Evolutionary conservation across 2,797 vertebrate species (phyloP), one percentile per base, ranked within the genome.

Genomic region (Urosaurus nigricauda): DNA sequence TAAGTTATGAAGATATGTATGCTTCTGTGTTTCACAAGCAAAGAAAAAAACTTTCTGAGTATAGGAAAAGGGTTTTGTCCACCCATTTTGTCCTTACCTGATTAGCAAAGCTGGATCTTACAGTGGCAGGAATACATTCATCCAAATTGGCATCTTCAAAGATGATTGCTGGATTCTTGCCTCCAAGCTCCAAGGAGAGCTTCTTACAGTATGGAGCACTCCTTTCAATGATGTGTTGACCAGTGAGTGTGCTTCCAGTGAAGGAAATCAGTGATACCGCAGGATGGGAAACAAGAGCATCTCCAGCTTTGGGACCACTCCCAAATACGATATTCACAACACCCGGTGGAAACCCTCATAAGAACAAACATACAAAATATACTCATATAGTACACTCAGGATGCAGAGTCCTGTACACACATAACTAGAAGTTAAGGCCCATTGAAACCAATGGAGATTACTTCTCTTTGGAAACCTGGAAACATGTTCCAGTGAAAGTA

Each of bases 261-360:
- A 99, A 99, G 81, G 98, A 99, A 94, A 99, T 96, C 88, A 99
- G 78, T 0, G 98, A 98, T 51, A 99, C 98, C 0, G 98, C 98
- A 0, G 98, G 98, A 71, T 99, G 99, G 74, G 97, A 97, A 17
- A 99, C 98, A 0, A 99, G 96, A 16, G 98, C 98, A 8, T 98
- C 98, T 0, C 99, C 98, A 0, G 97, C 98, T 89, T 86, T 96
- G 1, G 97, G 91, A 0, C 99, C 99, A 0, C 93, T 97, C 47
- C 99, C 99, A 58, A 99, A 99, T 5, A 99, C 97, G 0, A 99
- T 91, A 40, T 99, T 99, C 89, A 99, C 97, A 17, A 99, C 99
- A 1, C 99, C 99, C 0, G 97, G 96, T 7, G 99, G 98, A 79
- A 99, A 91, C 4, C 98, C 99, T 99, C 86, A 0, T 26, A 88